A percentile compares a stretch with the other conserved stretches of the same genome.
phyloP scores from a whole-genome alignment of 2,797 vertebrate species.

The Schizothorax lantsangensis region DNA sequence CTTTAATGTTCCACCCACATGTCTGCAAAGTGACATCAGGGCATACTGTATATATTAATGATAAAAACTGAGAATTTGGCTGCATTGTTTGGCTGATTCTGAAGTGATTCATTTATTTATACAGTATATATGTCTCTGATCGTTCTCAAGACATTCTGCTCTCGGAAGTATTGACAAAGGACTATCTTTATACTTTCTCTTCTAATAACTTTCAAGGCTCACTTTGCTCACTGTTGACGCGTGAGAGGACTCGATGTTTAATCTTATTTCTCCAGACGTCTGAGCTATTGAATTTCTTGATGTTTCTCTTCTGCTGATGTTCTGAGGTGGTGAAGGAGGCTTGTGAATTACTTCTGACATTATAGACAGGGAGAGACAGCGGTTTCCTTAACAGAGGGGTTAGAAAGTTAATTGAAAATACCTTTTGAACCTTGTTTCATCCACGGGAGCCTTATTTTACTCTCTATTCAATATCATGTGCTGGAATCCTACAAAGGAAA shows the following conservation, averaged over 20 bases:
- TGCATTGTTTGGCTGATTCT: neutral
- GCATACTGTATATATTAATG: neutral
- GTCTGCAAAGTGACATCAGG: neutral
- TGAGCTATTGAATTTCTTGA: constrained; percentile 8
- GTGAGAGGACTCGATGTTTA: neutral
- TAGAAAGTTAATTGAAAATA: constrained; percentile 16
- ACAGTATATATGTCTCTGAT: neutral
- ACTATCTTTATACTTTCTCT: neutral
- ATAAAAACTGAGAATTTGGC: neutral
- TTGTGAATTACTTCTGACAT: constrained; percentile 15
- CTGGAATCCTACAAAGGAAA: neutral
- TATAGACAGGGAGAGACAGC: constrained; percentile 8
- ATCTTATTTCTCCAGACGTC: constrained; percentile 17
- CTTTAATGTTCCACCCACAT: neutral
- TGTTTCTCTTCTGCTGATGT: neutral
- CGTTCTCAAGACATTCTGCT: neutral
- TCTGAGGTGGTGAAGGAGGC: constrained; percentile 17
- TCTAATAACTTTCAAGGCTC: neutral
- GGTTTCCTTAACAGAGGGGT: neutral
- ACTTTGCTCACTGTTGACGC: neutral
- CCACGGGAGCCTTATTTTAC: neutral
- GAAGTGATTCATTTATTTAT: neutral
- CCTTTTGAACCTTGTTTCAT: neutral
- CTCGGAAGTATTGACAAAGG: neutral
- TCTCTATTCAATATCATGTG: neutral